Conservation (phyloP, 2,888 invertebrate genomes). For the Pristionchus exspectatus region DNA sequence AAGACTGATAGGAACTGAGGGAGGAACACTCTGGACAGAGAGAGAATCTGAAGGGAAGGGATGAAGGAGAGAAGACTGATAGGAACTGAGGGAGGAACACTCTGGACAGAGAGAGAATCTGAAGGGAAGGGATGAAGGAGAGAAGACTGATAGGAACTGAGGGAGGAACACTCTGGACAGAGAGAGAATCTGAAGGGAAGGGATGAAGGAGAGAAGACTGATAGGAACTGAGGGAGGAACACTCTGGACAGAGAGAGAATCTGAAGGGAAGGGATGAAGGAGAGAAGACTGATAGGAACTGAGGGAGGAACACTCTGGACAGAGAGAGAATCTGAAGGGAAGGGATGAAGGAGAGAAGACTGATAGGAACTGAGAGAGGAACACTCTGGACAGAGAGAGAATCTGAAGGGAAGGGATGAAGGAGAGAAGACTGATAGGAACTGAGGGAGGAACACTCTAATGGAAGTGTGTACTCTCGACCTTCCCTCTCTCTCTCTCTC, state of each 20-base stretch:
- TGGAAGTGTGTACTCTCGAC: not conserved
- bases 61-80: not conserved
- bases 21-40: not conserved
- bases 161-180: not conserved
- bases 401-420: not conserved
- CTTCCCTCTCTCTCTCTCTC: not conserved
- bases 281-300: not conserved
- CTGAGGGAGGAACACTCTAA: not conserved
- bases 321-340: not conserved
- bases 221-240: slow-evolving; percentile 14
- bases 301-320: not conserved
- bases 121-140: not conserved
- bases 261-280: not conserved
- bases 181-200: not conserved
- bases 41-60: not conserved
- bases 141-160: not conserved
- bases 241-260: not conserved
- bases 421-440: not conserved
- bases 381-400: not conserved
- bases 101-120: not conserved
- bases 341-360: not conserved
- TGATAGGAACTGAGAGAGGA: not conserved
- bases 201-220: not conserved
- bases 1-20: not conserved
- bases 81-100: slow-evolving; percentile 10